A percentile compares a stretch with the other conserved stretches of the same genome.
Conservation (phyloP, 2,888 invertebrate genomes). For the Arctia plantaginis region DNA sequence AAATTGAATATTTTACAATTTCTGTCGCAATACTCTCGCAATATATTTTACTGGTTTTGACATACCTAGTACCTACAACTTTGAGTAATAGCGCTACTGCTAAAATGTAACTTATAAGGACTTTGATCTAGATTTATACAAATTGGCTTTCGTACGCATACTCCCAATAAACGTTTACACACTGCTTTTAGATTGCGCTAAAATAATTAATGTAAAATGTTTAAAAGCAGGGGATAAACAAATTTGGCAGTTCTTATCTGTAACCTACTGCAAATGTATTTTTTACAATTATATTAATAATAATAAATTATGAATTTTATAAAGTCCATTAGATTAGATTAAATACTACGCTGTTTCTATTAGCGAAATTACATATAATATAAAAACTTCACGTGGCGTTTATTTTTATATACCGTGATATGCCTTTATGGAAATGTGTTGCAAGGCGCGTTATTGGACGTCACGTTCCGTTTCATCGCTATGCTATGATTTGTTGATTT, state of each 20-base stretch:
- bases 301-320: no score
- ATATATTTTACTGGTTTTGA: background rate
- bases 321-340: no score
- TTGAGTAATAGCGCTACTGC: background rate
- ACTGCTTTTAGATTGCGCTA: background rate
- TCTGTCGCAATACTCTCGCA: background rate
- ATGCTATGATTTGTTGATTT: no score
- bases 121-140: background rate
- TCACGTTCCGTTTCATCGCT: no score
- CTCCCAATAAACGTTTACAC: background rate
- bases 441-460: no score
- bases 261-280: background rate
- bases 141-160: background rate
- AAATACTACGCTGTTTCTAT: background rate
- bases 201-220: background rate
- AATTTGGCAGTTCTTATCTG: background rate
- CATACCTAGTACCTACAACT: background rate
- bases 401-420: no score
- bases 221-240: no score
- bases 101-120: background rate
- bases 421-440: no score
- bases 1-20: background rate
- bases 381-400: no score
- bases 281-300: background rate
- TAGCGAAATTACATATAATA: no score